Evolutionary conservation across 2,113 vertebrate species (phyloP), one percentile per base, ranked within the genome.

Genomic region (Oncorhynchus mykiss): DNA sequence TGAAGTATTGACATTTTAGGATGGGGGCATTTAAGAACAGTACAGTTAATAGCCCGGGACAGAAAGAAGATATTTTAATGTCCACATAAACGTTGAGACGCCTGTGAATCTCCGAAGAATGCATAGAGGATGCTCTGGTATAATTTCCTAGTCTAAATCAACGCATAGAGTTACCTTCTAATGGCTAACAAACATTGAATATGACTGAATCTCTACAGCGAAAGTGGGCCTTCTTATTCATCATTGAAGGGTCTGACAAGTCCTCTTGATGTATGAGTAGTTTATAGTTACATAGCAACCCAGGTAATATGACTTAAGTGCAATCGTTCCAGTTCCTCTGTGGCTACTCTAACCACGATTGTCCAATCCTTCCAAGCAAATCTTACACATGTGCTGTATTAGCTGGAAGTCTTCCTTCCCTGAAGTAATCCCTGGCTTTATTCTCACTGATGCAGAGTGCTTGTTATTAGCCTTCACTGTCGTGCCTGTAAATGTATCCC

Each of bases 141-240:
- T 11, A 72, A 72, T 68, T 39, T 67, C 27, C 68, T 22, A 29
- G 71, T 64, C 18, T 54, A 57, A 76, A 74, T 62, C 29, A 71
- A 29, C 66, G 34, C 22, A 66, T 48, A 67, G 3, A 14, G 25
- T 4, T 49, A 54, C 48, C 25, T 80, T 67, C 24, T 60, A 82
- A 70, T 70, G 57, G 6, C 25, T 12, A 66, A 57, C 3, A 57
- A 39, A 16, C n/a, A 25, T 39, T 6, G 72, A 27, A 66, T 74
- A 25, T 24, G 16, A 67, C 54, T 4, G 2, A 69, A 64, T 70
- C 65, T 67, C 9, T 67, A 27, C 11, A 67, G 65, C 11, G 25
- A 22, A n/a, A 22, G 24, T 27, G 4, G 22, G 25, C 65, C 24
- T 67, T 16, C 24, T 62, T 62, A 62, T 9, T 62, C 59, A 7